phyloP scores from a whole-genome alignment of 2,888 invertebrate genomes.

The Spicauda simplicius region DNA sequence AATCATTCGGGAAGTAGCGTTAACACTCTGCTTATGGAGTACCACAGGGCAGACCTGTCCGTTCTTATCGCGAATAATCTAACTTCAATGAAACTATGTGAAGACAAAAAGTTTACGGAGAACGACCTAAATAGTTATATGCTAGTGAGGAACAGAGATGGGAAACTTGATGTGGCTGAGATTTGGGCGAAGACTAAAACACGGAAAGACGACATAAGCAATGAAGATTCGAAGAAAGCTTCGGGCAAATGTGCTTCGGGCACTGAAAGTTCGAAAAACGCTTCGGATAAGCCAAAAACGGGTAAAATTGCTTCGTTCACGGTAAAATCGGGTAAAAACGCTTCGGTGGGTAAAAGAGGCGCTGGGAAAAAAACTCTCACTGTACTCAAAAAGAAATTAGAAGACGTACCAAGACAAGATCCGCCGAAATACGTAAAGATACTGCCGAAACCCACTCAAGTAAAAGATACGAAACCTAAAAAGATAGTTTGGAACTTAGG shows the following conservation, averaged over 20 bases:
- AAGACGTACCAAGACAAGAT: slow-evolving; percentile 8
- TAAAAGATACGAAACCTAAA: background rate
- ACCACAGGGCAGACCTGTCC: slow-evolving; percentile 57
- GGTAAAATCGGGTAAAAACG: no score
- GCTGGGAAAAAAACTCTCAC: background rate
- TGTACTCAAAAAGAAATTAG: background rate
- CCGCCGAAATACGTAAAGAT: slow-evolving; percentile 9
- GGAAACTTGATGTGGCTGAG: slow-evolving; percentile 46
- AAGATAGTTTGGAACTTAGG: background rate
- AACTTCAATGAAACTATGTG: slow-evolving; percentile 45
- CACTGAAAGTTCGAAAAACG: background rate
- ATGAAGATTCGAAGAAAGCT: background rate
- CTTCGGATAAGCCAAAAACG: no score
- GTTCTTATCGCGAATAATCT: slow-evolving; percentile 61
- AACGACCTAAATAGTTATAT: slow-evolving; percentile 50
- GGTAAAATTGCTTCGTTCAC: no score
- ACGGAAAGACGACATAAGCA: slow-evolving; percentile 5
- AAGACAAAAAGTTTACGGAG: slow-evolving; percentile 31
- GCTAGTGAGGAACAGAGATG: slow-evolving; percentile 53
- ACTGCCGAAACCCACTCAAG: background rate
- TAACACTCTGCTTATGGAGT: slow-evolving; percentile 71
- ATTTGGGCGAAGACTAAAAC: slow-evolving; percentile 8
- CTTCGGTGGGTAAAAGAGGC: slow-evolving; percentile 17
- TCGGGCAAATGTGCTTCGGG: background rate
- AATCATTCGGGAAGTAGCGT: slow-evolving; percentile 75